Evolutionary conservation across 2,113 vertebrate species (phyloP).

Genomic region (Boleophthalmus pectinirostris): DNA sequence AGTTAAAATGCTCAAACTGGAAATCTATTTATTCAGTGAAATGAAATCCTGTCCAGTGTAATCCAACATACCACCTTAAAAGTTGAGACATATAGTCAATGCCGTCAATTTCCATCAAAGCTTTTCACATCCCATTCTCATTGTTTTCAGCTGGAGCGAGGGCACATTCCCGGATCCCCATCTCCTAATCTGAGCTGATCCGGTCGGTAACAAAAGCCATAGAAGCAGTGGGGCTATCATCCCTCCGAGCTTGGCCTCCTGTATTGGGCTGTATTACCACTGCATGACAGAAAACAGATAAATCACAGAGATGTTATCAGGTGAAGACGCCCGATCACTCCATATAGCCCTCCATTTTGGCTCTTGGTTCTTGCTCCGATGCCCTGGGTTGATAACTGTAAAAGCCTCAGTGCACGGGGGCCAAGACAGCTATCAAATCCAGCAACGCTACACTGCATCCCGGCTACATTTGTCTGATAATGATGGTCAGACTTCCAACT

Average conservation of each 20-base stretch:
- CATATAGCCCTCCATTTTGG: constrained; percentile 27
- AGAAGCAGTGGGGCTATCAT: constrained; percentile 36
- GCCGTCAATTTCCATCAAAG: not conserved
- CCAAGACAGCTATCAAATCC: constrained; percentile 35
- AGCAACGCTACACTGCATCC: constrained; percentile 41
- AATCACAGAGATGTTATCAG: constrained; percentile 61
- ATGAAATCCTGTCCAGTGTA: not conserved
- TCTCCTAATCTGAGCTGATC: constrained; percentile 48
- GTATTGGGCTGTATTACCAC: constrained; percentile 37
- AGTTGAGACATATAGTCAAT: not conserved
- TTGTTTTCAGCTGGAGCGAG: not conserved
- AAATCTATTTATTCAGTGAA: not conserved
- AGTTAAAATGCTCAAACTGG: not conserved
- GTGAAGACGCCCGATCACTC: constrained; percentile 45
- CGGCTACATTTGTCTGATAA: constrained; percentile 54
- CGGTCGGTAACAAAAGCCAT: constrained; percentile 40
- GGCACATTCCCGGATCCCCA: not conserved
- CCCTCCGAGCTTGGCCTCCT: constrained; percentile 24
- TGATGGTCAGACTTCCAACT: constrained; percentile 48
- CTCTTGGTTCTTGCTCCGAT: constrained; percentile 58
- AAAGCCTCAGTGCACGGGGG: constrained; percentile 26
- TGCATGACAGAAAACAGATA: constrained; percentile 68
- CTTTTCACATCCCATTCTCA: not conserved
- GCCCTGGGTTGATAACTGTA: constrained; percentile 44
- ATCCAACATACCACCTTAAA: not conserved